Conservation (phyloP, 2,113 vertebrate genomes). For the Tichodroma muraria region DNA sequence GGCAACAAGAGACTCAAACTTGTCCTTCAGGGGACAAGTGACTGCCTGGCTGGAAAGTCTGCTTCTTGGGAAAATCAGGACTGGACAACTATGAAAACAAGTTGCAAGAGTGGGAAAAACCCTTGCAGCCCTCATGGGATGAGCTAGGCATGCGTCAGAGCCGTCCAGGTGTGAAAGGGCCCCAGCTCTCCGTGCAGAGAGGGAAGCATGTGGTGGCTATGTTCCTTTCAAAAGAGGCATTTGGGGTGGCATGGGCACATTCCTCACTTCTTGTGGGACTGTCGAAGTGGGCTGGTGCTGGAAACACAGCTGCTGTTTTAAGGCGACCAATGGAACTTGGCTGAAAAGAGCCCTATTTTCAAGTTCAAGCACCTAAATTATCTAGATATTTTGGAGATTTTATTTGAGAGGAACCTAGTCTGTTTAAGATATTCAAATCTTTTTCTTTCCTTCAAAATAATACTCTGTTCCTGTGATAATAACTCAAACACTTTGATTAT, state of each 20-base stretch:
- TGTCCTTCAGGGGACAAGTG: fast-evolving
- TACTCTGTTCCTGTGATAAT: background rate
- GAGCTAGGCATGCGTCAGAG: background rate
- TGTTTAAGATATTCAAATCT: background rate
- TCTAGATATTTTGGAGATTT: background rate
- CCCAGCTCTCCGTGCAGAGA: background rate
- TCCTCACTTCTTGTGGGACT: background rate
- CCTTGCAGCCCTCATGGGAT: background rate
- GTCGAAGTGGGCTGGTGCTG: background rate
- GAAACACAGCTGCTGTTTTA: background rate
- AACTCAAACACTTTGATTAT: background rate
- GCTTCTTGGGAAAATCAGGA: background rate
- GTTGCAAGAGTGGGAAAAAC: background rate
- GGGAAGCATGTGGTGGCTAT: background rate
- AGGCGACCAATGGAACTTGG: background rate
- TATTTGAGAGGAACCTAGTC: background rate
- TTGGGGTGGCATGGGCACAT: background rate
- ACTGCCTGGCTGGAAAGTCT: background rate
- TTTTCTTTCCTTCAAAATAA: background rate
- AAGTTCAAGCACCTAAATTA: background rate
- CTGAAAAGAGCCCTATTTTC: background rate
- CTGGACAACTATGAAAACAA: background rate
- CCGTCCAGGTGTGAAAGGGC: no score
- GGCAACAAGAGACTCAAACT: no score
- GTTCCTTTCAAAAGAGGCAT: background rate